Evolutionary conservation across 2,888 invertebrate species (phyloP).

Genomic region (Dioctria linearis): DNA sequence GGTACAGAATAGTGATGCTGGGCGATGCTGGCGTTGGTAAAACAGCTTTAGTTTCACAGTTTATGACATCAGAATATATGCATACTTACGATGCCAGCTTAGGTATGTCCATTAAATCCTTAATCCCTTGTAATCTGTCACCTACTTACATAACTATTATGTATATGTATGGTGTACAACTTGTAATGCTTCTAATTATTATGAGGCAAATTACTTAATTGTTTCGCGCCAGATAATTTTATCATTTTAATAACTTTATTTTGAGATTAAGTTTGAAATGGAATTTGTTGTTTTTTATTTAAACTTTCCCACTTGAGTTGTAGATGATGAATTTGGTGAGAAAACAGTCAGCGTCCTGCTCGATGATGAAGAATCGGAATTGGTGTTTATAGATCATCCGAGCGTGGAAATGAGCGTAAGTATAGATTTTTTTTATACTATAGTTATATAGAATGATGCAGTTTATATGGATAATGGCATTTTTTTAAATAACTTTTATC

Average conservation of each 20-base stretch:
- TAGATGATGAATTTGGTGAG: slow-evolving; percentile 94
- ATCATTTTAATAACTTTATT: background rate
- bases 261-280: background rate
- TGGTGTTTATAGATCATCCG: slow-evolving; percentile 92
- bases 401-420: slow-evolving; percentile 93
- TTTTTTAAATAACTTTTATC: no score
- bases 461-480: no score
- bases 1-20: slow-evolving; percentile 86
- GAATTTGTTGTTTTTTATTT: slow-evolving; percentile 64
- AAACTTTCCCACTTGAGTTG: slow-evolving; percentile 72
- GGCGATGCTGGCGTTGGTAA: slow-evolving; percentile 92
- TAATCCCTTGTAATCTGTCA: no score
- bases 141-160: no score
- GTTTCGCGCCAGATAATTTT: no score
- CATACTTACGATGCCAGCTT: slow-evolving; percentile 94
- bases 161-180: no score
- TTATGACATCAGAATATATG: slow-evolving; percentile 97
- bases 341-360: slow-evolving; percentile 91
- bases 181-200: no score
- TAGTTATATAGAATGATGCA: no score
- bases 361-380: slow-evolving; percentile 90
- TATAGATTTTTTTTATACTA: slow-evolving; percentile 60
- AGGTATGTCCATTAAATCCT: slow-evolving; percentile 74
- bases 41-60: slow-evolving; percentile 91
- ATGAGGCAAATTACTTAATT: no score